Evolutionary conservation across 2,797 vertebrate genomes (phyloP).

Genomic region (Carduelis carduelis): DNA sequence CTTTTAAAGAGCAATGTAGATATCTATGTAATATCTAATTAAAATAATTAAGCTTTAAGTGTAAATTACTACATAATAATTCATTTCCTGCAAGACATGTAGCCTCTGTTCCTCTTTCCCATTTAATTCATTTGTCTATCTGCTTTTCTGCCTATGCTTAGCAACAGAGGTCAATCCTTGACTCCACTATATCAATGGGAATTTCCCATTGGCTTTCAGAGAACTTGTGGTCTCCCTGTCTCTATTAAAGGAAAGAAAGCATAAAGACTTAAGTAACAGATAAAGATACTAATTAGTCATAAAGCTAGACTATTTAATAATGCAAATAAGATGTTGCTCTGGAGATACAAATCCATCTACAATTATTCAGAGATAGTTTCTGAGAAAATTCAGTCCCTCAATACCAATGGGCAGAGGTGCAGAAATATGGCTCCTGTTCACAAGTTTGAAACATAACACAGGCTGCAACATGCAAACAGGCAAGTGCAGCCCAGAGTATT

Average conservation of each 20-base stretch:
- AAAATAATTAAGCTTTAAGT: slow-evolving; percentile 19
- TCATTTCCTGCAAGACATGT: not conserved
- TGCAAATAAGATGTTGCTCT: not conserved
- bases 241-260: not conserved
- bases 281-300: not conserved
- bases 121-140: not conserved
- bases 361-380: not conserved
- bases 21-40: slow-evolving; percentile 13
- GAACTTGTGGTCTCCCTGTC: not conserved
- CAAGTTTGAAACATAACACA: not conserved
- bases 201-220: not conserved
- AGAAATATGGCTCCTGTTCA: not conserved
- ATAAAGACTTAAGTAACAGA: not conserved
- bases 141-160: not conserved
- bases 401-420: not conserved
- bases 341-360: not conserved
- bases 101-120: not conserved
- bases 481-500: not conserved
- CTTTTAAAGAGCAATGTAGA: not conserved
- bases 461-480: not conserved
- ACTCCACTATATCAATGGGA: not conserved
- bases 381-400: not conserved
- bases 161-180: not conserved
- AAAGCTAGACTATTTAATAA: not conserved
- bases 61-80: slow-evolving; percentile 12